Evolutionary conservation across 2,888 invertebrate genomes (phyloP).

Genomic region (Zele albiditarsus): DNA sequence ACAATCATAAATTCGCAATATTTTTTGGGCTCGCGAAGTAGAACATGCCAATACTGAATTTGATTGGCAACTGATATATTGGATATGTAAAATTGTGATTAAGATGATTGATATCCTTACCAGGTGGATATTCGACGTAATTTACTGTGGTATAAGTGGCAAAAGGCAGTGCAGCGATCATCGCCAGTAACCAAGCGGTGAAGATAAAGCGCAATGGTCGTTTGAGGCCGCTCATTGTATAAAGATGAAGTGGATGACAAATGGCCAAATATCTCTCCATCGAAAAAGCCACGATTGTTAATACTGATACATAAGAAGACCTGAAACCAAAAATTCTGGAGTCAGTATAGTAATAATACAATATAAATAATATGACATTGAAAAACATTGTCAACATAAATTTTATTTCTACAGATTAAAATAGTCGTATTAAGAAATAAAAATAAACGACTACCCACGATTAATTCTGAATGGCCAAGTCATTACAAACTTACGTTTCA

Average conservation of each 20-base stretch:
- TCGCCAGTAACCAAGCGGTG: constrained; percentile 83
- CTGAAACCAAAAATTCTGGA: constrained; percentile 73
- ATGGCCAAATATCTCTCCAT: constrained; percentile 92
- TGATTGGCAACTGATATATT: too few species aligned
- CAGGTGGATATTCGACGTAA: constrained; percentile 82
- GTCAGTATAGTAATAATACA: too few species aligned
- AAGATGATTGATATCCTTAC: constrained; percentile 65
- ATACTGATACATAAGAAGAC: constrained; percentile 90
- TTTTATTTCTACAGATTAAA: too few species aligned
- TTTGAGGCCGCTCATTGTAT: constrained; percentile 87
- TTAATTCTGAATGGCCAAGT: not conserved
- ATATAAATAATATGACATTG: not conserved
- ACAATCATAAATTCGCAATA: too few species aligned
- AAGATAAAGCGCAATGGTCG: constrained; percentile 86
- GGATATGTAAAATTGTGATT: not conserved
- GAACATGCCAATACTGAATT: too few species aligned
- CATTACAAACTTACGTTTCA: constrained; percentile 82
- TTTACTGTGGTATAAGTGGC: constrained; percentile 82
- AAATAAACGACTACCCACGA: not conserved
- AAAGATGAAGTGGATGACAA: constrained; percentile 88
- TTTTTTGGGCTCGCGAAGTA: too few species aligned
- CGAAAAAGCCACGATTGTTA: constrained; percentile 93
- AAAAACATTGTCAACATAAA: too few species aligned
- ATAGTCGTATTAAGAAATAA: not conserved
- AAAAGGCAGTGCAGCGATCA: constrained; percentile 84